Evolutionary conservation across 2,888 invertebrate species (phyloP).

Genomic region (Linyphia triangularis): DNA sequence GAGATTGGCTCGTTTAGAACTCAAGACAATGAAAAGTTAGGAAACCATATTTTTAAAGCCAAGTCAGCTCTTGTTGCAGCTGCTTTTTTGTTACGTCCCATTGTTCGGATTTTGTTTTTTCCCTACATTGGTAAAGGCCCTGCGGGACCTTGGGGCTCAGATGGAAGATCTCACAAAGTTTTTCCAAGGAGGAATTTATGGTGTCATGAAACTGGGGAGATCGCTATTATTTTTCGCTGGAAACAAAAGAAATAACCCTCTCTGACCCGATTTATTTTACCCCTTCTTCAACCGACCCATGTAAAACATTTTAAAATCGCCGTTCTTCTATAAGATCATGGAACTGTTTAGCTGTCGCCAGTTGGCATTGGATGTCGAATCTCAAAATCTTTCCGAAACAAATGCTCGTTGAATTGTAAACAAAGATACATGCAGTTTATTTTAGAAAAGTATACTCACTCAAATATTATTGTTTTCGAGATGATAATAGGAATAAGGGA

Average conservation of each 20-base stretch:
- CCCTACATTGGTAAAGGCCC: background rate
- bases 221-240: slow-evolving; percentile 27
- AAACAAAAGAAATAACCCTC: background rate
- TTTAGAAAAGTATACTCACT: no score
- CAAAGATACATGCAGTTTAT: no score
- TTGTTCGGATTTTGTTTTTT: background rate
- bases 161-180: slow-evolving; percentile 32
- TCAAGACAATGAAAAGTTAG: slow-evolving; percentile 45
- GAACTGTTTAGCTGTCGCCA: no score
- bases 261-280: background rate
- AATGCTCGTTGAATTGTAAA: no score
- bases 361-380: no score
- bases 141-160: slow-evolving; percentile 35
- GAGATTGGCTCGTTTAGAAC: background rate
- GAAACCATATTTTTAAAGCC: slow-evolving; percentile 55
- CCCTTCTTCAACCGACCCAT: background rate
- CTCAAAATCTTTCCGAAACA: no score
- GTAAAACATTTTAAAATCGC: background rate
- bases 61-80: slow-evolving; percentile 33
- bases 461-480: no score
- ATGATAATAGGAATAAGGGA: no score
- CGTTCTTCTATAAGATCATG: no score
- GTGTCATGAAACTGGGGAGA: slow-evolving; percentile 29
- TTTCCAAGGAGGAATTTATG: slow-evolving; percentile 35
- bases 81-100: background rate